Evolutionary conservation across 1,140 invertebrate genomes (phyloP).

Genomic region (Zaprionus kolodkinae): DNA sequence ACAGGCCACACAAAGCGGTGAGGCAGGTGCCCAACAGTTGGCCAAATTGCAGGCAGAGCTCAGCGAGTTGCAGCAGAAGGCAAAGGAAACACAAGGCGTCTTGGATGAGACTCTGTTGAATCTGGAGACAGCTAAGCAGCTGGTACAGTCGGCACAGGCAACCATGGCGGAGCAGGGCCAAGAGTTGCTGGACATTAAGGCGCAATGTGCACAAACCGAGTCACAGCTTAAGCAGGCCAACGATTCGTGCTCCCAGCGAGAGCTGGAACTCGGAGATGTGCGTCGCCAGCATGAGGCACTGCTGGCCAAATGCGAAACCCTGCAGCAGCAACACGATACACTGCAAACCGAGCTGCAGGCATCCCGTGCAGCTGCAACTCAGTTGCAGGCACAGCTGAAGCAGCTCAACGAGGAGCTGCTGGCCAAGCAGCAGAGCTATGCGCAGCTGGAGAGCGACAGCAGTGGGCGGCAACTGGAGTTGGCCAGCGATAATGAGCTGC

Average conservation of each 20-base stretch:
- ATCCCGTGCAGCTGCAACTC: constrained; percentile 10
- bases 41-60: constrained; percentile 50
- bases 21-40: constrained; percentile 40
- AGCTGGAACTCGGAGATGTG: constrained; percentile 56
- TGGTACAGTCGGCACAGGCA: constrained; percentile 36
- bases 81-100: constrained; percentile 1
- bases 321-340: constrained; percentile 47
- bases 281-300: constrained; percentile 49
- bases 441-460: constrained; percentile 27
- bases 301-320: constrained; percentile 50
- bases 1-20: constrained; percentile 25
- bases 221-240: constrained; percentile 31
- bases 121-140: constrained; percentile 21
- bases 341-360: constrained; percentile 51
- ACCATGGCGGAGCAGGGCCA: constrained; percentile 40
- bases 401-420: constrained; percentile 55
- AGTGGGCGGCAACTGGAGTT: constrained; percentile 40
- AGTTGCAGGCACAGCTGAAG: constrained; percentile 40
- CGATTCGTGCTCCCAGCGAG: constrained; percentile 36
- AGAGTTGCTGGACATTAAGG: constrained; percentile 16
- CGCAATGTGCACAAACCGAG: constrained; percentile 22
- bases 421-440: constrained; percentile 53
- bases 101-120: constrained; percentile 13
- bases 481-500: constrained; percentile 51
- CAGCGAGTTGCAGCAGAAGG: constrained; percentile 22